Percentiles rank a stretch among this genome's conserved stretches.
phyloP scores from a whole-genome alignment of 2,888 invertebrate species.

The Leuctra nigra region DNA sequence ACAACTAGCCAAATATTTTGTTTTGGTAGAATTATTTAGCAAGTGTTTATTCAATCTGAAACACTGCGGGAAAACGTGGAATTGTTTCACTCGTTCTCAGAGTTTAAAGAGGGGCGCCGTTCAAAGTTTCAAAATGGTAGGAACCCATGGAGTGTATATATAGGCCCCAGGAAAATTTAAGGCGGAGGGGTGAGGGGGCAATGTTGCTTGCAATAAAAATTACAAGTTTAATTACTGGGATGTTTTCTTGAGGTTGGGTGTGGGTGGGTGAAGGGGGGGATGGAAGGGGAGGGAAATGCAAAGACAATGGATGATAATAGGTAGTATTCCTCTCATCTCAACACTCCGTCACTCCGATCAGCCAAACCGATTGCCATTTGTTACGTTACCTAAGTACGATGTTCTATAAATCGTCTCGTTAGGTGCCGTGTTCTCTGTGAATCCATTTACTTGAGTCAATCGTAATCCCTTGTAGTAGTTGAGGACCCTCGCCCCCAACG shows the following conservation, averaged over 20 bases:
- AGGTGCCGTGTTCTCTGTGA: background rate
- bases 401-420: background rate
- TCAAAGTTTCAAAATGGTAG: slow-evolving; percentile 1
- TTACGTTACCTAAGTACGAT: background rate
- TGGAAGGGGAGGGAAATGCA: background rate
- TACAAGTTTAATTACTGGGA: slow-evolving; percentile 22
- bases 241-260: slow-evolving; percentile 18
- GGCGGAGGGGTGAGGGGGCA: slow-evolving; percentile 8
- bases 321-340: background rate
- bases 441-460: slow-evolving; percentile 9
- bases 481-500: too few species aligned
- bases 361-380: slow-evolving; percentile 5
- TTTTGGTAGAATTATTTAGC: slow-evolving; percentile 27
- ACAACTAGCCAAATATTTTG: slow-evolving; percentile 27
- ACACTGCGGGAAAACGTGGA: slow-evolving; percentile 26
- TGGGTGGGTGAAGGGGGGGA: background rate
- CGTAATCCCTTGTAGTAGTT: background rate
- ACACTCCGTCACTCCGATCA: background rate
- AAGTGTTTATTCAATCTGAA: slow-evolving; percentile 28
- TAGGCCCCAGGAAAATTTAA: slow-evolving; percentile 6
- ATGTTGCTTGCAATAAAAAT: slow-evolving; percentile 24
- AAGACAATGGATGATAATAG: background rate
- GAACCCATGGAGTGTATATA: slow-evolving; percentile 1
- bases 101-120: slow-evolving; percentile 16
- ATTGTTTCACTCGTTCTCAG: slow-evolving; percentile 21